phyloP scores from a whole-genome alignment of 2,888 invertebrate genomes.

The Hypolimnas misippus region DNA sequence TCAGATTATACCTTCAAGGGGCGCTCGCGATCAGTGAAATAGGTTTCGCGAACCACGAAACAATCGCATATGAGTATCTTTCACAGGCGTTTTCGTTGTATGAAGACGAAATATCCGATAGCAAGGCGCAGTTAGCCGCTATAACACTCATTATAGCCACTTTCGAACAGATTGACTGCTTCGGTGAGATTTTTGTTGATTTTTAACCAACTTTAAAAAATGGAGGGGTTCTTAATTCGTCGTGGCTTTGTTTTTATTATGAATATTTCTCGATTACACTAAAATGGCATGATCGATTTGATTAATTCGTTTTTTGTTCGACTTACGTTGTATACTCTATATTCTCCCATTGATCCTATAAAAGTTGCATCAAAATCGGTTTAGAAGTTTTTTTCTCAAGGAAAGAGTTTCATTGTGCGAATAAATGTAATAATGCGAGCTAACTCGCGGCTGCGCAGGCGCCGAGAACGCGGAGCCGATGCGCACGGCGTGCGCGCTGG shows the following conservation, averaged over 20 bases:
- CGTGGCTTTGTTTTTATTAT: too few species aligned
- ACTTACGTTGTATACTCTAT: too few species aligned
- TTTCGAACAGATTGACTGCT: slow-evolving; percentile 96
- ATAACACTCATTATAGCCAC: slow-evolving; percentile 98
- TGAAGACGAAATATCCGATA: slow-evolving; percentile 99
- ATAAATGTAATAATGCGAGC: too few species aligned
- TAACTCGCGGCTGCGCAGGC: too few species aligned
- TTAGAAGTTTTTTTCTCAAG: slow-evolving; percentile 5
- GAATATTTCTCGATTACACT: too few species aligned
- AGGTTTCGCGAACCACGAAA: slow-evolving; percentile 96
- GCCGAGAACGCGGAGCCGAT: slow-evolving; percentile 99
- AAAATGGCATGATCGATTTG: too few species aligned
- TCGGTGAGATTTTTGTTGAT: slow-evolving; percentile 77
- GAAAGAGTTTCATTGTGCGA: too few species aligned
- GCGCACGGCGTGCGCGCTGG: slow-evolving; percentile 97
- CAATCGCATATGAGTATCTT: slow-evolving; percentile 99
- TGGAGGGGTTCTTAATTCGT: too few species aligned
- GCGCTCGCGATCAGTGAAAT: slow-evolving; percentile 96
- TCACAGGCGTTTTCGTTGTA: slow-evolving; percentile 98
- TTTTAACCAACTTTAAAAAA: neutral
- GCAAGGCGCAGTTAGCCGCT: slow-evolving; percentile 97
- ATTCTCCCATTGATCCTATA: too few species aligned
- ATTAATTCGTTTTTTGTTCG: too few species aligned
- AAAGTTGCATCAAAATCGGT: neutral
- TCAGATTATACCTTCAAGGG: slow-evolving; percentile 94